Base-by-base conservation (phyloP, 2,888 invertebrate species). In the Muschampia plurimacula region DNA sequence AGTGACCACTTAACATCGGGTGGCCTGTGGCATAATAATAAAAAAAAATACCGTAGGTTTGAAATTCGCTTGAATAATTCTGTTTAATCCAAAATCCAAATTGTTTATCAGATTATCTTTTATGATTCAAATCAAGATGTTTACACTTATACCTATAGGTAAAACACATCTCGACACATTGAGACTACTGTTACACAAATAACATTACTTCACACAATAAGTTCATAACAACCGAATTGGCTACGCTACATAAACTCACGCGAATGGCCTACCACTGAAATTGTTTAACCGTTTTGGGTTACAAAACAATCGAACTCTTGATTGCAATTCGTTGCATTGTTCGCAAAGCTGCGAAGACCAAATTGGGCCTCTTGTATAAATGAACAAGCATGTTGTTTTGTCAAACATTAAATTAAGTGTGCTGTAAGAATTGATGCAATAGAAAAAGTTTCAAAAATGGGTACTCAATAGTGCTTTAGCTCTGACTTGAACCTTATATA, bases 181-280 rank as follows among this genome's bases (percentile, higher is more conserved):
- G 7, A 15, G 15, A n/a, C 15, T n/a, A 15, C n/a, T 49, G n/a
- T 7, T 49, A n/a, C 15, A 49, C 12, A 10, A 46, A 46, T 46
- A 46, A 6, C 52, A n/a, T 22, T 22, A 55, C 15, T 9, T n/a
- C 49, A 12, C n/a, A n/a, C 49, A 49, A 2, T n/a, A 49, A 12
- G n/a, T 4, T n/a, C n/a, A 5, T 49, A 60, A 74, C 77, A 82
- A 80, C 77, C 80, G 78, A 77, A 80, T 75, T 80, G 77, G 77
- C 77, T 75, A 78, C 77, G 77, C 80, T 80, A 82, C 81, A 76
- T 77, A 80, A 80, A 82, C 78, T 71, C 76, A 81, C 80, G 79
- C 78, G 80, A 81, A 80, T 78, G 80, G 76, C 69, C 74, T 71
- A 64, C 74, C 74, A 49, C 67, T 73, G 72, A 76, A 75, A 77